Evolutionary conservation across 1,140 invertebrate genomes (phyloP).

Genomic region (Cylas formicarius): DNA sequence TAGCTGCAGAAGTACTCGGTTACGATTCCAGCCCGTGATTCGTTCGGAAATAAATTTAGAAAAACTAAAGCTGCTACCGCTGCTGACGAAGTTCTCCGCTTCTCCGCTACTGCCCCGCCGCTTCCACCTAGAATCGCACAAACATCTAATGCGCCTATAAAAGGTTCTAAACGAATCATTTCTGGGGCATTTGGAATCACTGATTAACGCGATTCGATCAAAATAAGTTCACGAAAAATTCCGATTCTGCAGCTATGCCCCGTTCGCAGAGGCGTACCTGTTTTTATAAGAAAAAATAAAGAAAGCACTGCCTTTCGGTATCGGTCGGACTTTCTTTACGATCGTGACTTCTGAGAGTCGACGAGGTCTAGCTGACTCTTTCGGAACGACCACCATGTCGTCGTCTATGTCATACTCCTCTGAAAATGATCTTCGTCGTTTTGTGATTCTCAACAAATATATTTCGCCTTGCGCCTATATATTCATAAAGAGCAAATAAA

Average conservation of each 20-base stretch:
- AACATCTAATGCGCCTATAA: not conserved
- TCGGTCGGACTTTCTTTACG: constrained; percentile 82
- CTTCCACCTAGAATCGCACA: too few species aligned
- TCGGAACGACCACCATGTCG: constrained; percentile 26
- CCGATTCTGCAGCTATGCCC: constrained; percentile 38
- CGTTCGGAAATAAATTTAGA: not conserved
- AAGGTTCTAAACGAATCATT: not conserved
- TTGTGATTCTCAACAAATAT: constrained; percentile 22
- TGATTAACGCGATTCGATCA: not conserved
- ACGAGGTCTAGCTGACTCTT: constrained; percentile 68
- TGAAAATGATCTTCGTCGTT: constrained; percentile 38
- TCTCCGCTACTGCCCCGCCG: too few species aligned
- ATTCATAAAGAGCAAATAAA: too few species aligned
- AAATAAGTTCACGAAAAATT: constrained; percentile 1
- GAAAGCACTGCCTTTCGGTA: constrained; percentile 87
- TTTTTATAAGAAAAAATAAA: constrained; percentile 94
- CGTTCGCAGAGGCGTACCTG: constrained; percentile 55
- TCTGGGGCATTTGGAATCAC: not conserved
- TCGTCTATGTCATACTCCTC: constrained; percentile 42
- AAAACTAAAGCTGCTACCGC: not conserved
- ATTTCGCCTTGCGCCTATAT: too few species aligned
- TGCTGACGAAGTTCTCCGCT: too few species aligned
- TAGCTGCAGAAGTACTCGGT: constrained; percentile 36
- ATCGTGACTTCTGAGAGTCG: constrained; percentile 87
- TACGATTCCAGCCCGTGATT: not conserved